phyloP scores from a whole-genome alignment of 2,113 vertebrate genomes.

The Falco punctatus region DNA sequence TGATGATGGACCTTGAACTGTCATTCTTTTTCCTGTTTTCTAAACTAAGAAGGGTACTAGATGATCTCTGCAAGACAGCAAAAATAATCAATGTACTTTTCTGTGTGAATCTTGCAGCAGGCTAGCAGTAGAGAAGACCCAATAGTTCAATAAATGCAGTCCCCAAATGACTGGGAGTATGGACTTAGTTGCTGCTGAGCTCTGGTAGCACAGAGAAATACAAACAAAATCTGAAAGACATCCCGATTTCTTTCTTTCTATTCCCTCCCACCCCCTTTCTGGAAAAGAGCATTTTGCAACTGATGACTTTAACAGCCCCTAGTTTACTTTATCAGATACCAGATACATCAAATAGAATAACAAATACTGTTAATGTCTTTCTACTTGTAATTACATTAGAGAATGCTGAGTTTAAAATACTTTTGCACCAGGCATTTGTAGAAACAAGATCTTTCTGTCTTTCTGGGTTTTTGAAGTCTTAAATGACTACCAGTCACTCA shows the following conservation, averaged over 20 bases:
- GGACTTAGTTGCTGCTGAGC: neutral
- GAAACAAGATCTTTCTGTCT: neutral
- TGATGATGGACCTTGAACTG: neutral
- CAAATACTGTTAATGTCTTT: neutral
- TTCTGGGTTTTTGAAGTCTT: neutral
- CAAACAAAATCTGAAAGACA: neutral
- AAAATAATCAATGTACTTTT: neutral
- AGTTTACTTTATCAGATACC: neutral
- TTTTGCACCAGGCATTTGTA: neutral
- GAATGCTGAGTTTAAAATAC: neutral
- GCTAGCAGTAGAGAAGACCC: neutral
- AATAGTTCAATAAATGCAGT: neutral
- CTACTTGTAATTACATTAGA: neutral
- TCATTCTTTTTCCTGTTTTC: neutral
- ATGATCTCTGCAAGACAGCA: neutral
- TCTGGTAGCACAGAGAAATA: neutral
- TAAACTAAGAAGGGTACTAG: neutral
- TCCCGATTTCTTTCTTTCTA: neutral
- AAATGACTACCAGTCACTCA: neutral
- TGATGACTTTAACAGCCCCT: neutral
- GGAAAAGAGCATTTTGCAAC: neutral
- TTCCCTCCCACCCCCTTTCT: neutral
- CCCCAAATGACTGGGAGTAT: neutral
- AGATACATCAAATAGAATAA: neutral
- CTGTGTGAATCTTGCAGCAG: neutral